A percentile compares a stretch with the other conserved stretches of the same genome.
These are phyloP conservation scores for Napeogenes inachia DNA, from an alignment of 2,888 invertebrate species.

Conservation along the genomic window DNA sequence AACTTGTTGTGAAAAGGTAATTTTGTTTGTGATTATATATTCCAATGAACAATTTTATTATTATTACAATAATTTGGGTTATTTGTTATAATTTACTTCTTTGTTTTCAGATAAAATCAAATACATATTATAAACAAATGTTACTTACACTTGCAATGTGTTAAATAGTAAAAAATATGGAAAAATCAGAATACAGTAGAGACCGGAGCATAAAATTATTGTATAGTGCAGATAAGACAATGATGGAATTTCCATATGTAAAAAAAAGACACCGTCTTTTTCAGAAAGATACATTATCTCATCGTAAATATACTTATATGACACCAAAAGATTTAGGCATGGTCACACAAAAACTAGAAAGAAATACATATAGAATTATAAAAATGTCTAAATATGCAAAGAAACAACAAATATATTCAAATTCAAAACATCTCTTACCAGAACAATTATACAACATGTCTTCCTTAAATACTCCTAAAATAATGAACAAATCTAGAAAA, in stretches of 20 bases:
- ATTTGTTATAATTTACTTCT: too few relatives aligned
- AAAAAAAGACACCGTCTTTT: neutral
- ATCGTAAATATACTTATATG: neutral
- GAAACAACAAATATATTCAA: neutral
- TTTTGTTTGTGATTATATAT: too few relatives aligned
- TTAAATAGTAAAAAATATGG: neutral
- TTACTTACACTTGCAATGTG: too few relatives aligned
- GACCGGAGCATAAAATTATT: neutral
- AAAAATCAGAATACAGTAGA: neutral
- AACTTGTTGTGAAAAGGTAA: too few relatives aligned
- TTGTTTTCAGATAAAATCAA: too few relatives aligned
- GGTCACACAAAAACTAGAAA: neutral
- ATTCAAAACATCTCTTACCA: neutral
- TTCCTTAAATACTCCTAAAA: neutral
- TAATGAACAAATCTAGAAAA: neutral
- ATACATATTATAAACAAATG: too few relatives aligned
- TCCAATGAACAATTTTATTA: too few relatives aligned
- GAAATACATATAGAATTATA: conserved; percentile 1
- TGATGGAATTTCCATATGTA: neutral
- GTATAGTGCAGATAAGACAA: neutral
- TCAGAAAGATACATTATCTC: neutral
- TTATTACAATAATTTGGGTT: too few relatives aligned
- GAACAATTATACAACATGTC: neutral
- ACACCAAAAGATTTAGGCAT: neutral
- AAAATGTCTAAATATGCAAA: neutral